A percentile compares a stretch with the other conserved stretches of the same genome.
Evolutionary conservation across 2,797 vertebrate genomes (phyloP).

Genomic region (Lithobates pipiens): DNA sequence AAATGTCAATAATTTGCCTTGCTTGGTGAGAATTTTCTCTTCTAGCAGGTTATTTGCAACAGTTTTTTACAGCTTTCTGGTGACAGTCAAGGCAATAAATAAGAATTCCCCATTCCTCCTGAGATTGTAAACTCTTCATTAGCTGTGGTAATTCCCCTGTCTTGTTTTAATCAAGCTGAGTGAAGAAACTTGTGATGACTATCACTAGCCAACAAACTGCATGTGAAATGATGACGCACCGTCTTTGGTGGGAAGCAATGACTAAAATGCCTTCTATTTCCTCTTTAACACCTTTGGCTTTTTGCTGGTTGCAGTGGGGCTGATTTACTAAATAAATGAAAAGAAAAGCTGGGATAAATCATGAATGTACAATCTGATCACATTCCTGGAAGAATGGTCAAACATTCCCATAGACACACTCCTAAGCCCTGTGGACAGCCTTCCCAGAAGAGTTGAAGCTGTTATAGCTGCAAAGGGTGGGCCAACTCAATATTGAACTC

Average conservation of each 20-base stretch:
- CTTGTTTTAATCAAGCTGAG: neutral
- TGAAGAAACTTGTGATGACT: neutral
- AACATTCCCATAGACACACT: no score
- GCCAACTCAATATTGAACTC: no score
- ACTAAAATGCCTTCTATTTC: no score
- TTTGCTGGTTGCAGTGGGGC: neutral
- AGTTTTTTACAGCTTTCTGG: no score
- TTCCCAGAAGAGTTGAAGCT: no score
- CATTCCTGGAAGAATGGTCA: no score
- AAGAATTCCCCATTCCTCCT: neutral
- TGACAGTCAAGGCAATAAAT: neutral
- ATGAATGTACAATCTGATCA: neutral
- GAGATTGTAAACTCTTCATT: neutral
- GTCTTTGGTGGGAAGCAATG: neutral
- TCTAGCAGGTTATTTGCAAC: neutral
- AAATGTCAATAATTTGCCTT: slow-evolving; percentile 1
- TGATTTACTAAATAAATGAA: no score
- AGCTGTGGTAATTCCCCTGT: neutral
- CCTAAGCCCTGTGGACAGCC: no score
- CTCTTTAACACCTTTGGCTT: no score
- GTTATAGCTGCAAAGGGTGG: no score
- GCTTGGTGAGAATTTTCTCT: neutral
- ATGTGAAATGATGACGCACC: neutral
- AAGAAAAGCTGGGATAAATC: neutral
- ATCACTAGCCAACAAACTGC: neutral